Base-by-base conservation (phyloP, 2,113 vertebrate genomes). In the Labeo rohita region DNA sequence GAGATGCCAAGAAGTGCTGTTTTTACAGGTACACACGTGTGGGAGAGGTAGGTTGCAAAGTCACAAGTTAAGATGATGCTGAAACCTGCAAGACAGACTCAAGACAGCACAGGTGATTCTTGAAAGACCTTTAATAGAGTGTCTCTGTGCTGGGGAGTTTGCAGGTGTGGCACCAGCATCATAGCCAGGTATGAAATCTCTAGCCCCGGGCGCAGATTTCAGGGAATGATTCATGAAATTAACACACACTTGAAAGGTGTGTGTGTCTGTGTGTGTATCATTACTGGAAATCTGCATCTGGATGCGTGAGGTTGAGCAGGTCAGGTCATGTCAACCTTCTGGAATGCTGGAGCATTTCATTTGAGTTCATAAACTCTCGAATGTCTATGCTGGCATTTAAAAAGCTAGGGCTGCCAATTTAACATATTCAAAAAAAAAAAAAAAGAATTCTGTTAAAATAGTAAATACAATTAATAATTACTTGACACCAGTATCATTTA, bases 241-340 rank as follows among this genome's bases (percentile, higher is more conserved):
- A n/a, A 16, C 84, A 16, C 84, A 68, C 50, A 50, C 65, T 39
- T 75, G 49, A 56, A 47, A 65, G 50, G n/a, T 82, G 49, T 76
- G 47, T 49, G 52, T 72, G 45, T 56, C 15, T 47, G 45, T 65
- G 54, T 7, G 59, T n/a, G 36, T 68, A 21, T n/a, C 63, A 61
- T 15, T 80, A 73, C 84, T 70, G 81, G 81, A 70, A 54, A 54
- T 66, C 12, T 65, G 52, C 15, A 9, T 75, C 23, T 36, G 34
- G 34, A 81, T 83, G 21, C 68, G 66, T 47, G 34, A 65, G 16
- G 52, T 72, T 45, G 21, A 43, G 80, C 36, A 84, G 77, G 68
- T 80, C 77, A 84, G 84, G 68, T 88, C 89, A 87, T 56, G 52
- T 56, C 54, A 79, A 56, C 34, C 18, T n/a, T 80, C 11, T 45